A percentile compares a stretch with the other conserved stretches of the same genome.
Conservation (phyloP, 2,888 invertebrate genomes). For the Nowickia ferox region DNA sequence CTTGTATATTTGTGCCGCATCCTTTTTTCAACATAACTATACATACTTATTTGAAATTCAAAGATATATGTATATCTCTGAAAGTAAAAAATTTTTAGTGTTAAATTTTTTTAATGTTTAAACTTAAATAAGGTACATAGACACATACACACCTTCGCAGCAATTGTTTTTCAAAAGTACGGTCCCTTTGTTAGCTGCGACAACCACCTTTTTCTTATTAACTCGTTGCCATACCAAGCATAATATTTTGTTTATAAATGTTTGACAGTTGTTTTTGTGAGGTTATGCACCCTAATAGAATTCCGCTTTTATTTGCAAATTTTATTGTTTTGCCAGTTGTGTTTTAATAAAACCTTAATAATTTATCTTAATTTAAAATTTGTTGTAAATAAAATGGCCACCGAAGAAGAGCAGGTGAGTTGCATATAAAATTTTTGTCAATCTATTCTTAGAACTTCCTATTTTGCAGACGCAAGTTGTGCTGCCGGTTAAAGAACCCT, state of each 20-base stretch:
- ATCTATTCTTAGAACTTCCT: background rate
- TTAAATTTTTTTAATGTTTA: background rate
- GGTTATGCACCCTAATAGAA: conserved; percentile 19
- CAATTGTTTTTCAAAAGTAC: background rate
- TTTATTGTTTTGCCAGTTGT: conserved; percentile 11
- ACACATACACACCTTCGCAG: background rate
- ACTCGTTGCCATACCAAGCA: conserved; percentile 20
- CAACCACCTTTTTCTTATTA: background rate
- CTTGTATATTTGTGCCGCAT: conserved; percentile 84
- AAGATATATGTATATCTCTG: background rate
- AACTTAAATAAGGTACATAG: too few species aligned
- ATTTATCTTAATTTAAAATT: conserved; percentile 64
- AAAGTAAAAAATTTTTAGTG: background rate
- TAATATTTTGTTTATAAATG: conserved; percentile 27
- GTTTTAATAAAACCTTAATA: conserved; percentile 50
- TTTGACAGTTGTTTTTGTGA: conserved; percentile 37
- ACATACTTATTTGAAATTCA: background rate
- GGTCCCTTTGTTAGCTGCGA: conserved; percentile 6
- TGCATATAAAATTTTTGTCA: background rate
- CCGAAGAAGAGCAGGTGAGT: conserved; percentile 82
- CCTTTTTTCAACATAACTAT: conserved; percentile 79
- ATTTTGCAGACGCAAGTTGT: conserved; percentile 82
- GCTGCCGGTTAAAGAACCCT: conserved; percentile 97
- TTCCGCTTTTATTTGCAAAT: conserved; percentile 46
- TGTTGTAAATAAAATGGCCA: conserved; percentile 77